phyloP scores from a whole-genome alignment of 2,113 vertebrate species.

The Calypte anna region DNA sequence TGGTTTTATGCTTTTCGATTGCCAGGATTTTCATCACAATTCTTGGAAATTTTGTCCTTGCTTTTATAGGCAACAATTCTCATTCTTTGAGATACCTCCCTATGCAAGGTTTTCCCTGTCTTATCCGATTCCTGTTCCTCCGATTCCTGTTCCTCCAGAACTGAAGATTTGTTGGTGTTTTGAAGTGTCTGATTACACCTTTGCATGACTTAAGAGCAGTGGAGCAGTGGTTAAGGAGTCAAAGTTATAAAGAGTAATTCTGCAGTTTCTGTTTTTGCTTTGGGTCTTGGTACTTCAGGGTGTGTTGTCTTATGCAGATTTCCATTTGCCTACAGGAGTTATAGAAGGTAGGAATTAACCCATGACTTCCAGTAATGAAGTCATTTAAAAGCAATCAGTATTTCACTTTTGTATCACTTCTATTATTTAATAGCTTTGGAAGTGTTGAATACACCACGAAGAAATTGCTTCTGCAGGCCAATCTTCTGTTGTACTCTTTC shows the following conservation, averaged over 20 bases:
- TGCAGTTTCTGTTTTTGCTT: background rate
- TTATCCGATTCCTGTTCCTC: background rate
- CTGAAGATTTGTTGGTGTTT: background rate
- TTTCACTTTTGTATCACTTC: background rate
- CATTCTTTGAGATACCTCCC: background rate
- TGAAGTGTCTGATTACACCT: background rate
- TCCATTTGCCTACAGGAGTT: background rate
- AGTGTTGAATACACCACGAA: background rate
- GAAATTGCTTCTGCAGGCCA: background rate
- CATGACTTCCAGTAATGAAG: background rate
- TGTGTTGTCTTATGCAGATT: background rate
- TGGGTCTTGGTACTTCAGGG: background rate
- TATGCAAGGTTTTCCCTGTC: background rate
- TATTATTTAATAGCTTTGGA: background rate
- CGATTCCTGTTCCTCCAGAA: background rate
- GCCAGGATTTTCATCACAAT: background rate
- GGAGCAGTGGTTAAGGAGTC: background rate
- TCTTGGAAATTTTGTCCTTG: background rate
- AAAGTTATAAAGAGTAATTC: background rate
- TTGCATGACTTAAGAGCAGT: background rate
- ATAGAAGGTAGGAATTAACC: background rate
- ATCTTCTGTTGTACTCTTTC: background rate
- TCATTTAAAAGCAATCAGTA: background rate
- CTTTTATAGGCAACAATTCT: background rate
- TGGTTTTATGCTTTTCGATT: background rate